Evolutionary conservation across 2,113 vertebrate genomes (phyloP), one percentile per base, ranked within the genome.

Genomic region (Perognathus longimembris): DNA sequence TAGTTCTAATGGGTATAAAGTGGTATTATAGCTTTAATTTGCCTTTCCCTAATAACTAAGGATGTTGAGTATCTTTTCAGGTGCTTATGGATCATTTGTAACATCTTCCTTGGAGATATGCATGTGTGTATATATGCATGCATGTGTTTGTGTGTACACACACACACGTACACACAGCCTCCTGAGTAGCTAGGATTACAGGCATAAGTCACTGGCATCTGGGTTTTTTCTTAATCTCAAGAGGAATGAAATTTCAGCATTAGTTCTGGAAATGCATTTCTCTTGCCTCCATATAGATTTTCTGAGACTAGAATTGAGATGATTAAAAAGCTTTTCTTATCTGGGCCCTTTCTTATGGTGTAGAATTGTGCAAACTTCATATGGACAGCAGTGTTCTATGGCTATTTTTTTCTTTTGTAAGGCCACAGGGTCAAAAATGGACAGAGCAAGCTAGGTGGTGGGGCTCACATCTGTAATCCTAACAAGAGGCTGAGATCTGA

Each of bases 271-370:
- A 28, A 73, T 78, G 26, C 18, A 87, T 22, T 66, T 22, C 3
- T 32, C 14, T 28, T 79, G 59, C 15, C 54, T 85, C 36, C n/a
- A 36, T 63, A 63, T 14, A 40, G 61, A 69, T 57, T 73, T 40
- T 92, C 61, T 91, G 85, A 91, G 50, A 75, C 9, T 54, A 78
- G n/a, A 85, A 85, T 83, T 24, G 81, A 45, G 87, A 82, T 77
- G 61, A 77, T 36, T 78, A 69, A 73, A 78, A 84, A 73, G 67
- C 3, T n/a, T 77, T 24, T 77, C 36, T 32, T 50, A 15, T 42
- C 3, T 67, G 45, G 21, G 82, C 50, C 18, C 67, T 50, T 24
- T 89, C 69, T 73, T 83, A 15, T 3, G 69, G 45, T 61, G 1
- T n/a, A n/a, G 42, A 85, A 66, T 28, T 50, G 6, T 40, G 42